Conservation (phyloP, 2,888 invertebrate genomes). For the Lagria hirta region DNA sequence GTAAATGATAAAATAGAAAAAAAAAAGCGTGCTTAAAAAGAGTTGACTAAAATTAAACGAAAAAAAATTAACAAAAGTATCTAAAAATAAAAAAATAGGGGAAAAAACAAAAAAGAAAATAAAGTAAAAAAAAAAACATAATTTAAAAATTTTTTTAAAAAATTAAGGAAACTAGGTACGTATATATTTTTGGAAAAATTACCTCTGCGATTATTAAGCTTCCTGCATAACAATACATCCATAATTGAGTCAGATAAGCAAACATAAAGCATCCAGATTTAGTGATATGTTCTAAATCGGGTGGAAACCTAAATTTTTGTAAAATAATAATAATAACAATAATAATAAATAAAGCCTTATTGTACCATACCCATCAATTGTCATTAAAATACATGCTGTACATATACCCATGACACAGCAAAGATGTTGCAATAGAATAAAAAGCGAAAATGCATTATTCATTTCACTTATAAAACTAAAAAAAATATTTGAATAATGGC, state of each 20-base stretch:
- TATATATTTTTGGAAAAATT: constrained; percentile 4
- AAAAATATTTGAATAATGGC: too few species aligned
- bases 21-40: too few species aligned
- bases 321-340: too few species aligned
- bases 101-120: too few species aligned
- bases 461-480: constrained; percentile 2
- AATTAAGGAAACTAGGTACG: too few species aligned
- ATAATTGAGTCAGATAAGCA: constrained; percentile 6
- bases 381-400: constrained; percentile 9
- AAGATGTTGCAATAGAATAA: constrained; percentile 6
- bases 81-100: too few species aligned
- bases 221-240: constrained; percentile 13
- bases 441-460: background rate
- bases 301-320: constrained; percentile 12
- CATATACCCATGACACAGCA: constrained; percentile 6
- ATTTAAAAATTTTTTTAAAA: too few species aligned
- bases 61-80: too few species aligned
- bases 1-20: too few species aligned
- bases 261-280: constrained; percentile 8
- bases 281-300: constrained; percentile 1
- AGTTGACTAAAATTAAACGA: too few species aligned
- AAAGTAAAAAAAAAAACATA: too few species aligned
- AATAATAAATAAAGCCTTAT: too few species aligned
- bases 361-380: constrained; percentile 17
- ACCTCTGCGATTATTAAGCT: constrained; percentile 5